Percentiles rank a stretch among this genome's conserved stretches.
Evolutionary conservation across 2,113 vertebrate genomes (phyloP).

Genomic region (Poeciliopsis occidentalis): DNA sequence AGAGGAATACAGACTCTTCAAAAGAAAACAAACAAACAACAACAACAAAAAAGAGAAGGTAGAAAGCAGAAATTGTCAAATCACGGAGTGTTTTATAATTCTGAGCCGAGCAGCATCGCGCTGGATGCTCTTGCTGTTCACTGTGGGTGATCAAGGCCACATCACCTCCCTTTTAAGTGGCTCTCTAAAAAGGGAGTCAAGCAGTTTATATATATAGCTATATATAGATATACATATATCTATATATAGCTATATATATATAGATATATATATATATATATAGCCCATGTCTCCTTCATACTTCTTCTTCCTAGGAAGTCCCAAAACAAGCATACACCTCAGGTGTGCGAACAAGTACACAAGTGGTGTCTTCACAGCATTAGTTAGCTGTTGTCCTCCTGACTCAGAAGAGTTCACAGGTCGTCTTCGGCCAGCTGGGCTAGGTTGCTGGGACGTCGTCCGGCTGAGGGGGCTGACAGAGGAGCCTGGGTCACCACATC

Average conservation of each 20-base stretch:
- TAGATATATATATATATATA: too few relatives aligned
- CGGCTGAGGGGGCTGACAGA: conserved; percentile 49
- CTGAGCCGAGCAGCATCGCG: conserved; percentile 35
- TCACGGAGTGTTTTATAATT: conserved; percentile 23
- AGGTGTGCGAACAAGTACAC: conserved; percentile 20
- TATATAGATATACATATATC: too few relatives aligned
- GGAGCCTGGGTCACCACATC: conserved; percentile 58
- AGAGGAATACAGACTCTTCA: conserved; percentile 56
- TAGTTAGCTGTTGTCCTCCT: conserved; percentile 38
- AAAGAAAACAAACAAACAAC: conserved; percentile 24
- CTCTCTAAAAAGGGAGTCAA: conserved; percentile 35
- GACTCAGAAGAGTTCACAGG: conserved; percentile 76
- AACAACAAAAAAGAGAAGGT: conserved; percentile 58
- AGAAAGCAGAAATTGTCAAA: conserved; percentile 52
- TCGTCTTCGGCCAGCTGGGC: conserved; percentile 89
- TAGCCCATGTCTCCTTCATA: conserved; percentile 35
- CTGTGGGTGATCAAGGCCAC: conserved; percentile 19
- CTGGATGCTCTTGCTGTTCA: conserved; percentile 38
- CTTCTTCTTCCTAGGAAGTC: conserved; percentile 28
- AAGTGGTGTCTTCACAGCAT: conserved; percentile 36
- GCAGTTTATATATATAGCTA: neutral
- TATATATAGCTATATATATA: too few relatives aligned
- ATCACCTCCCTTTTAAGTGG: conserved; percentile 31
- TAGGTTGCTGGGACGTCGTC: conserved; percentile 80
- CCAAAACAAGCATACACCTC: conserved; percentile 29